Conservation (phyloP, 1,140 invertebrate species). For the Drosophila obscura region DNA sequence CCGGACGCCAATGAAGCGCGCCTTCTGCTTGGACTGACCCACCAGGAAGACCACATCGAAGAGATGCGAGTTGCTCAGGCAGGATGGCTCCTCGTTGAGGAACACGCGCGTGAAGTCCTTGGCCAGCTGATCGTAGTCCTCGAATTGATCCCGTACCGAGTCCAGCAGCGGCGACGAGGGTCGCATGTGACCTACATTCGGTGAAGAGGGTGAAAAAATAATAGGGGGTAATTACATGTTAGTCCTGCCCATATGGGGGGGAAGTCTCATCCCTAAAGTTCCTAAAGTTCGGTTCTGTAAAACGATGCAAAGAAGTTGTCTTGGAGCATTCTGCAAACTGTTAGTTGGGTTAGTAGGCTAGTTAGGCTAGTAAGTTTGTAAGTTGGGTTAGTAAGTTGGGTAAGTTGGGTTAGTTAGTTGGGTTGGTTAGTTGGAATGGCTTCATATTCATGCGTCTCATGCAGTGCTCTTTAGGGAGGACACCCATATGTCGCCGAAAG, state of each 20-base stretch:
- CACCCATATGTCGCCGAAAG: too few species aligned
- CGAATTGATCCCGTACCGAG: conserved; percentile 95
- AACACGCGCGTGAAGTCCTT: conserved; percentile 96
- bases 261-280: too few species aligned
- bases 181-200: conserved; percentile 90
- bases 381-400: too few species aligned
- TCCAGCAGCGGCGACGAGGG: conserved; percentile 96
- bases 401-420: too few species aligned
- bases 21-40: conserved; percentile 93
- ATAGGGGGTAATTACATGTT: background rate
- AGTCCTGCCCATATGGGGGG: background rate
- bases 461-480: too few species aligned
- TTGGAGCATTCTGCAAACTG: background rate
- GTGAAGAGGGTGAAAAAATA: background rate
- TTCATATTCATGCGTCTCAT: too few species aligned
- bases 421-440: too few species aligned
- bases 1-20: conserved; percentile 93
- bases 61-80: conserved; percentile 89
- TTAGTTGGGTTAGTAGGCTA: too few species aligned
- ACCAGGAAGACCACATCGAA: conserved; percentile 97
- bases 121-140: conserved; percentile 96
- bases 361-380: too few species aligned
- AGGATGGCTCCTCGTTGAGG: conserved; percentile 90
- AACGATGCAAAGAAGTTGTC: background rate
- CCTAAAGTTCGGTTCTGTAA: background rate